Conservation (phyloP, 2,797 vertebrate genomes). For the Acanthurus tractus region DNA sequence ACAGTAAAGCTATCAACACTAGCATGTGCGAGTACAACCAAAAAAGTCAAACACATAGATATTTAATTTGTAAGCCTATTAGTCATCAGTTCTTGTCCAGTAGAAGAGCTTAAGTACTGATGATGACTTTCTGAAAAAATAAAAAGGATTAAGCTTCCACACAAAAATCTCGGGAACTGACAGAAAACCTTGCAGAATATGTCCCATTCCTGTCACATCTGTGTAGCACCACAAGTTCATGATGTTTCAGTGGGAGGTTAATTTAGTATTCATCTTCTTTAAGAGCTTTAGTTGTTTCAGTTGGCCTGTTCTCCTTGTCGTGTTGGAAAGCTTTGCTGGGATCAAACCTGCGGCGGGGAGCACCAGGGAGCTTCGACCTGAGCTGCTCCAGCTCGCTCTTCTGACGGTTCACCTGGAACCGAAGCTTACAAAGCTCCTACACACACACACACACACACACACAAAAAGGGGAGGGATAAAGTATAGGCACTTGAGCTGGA, state of each 20-base stretch:
- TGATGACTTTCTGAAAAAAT: slow-evolving; percentile 68
- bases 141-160: slow-evolving; percentile 35
- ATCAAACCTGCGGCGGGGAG: slow-evolving; percentile 85
- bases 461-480: background rate
- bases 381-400: slow-evolving; percentile 87
- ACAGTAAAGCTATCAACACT: slow-evolving; percentile 2
- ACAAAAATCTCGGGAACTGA: background rate
- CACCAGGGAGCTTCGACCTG: slow-evolving; percentile 72
- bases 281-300: slow-evolving; percentile 78
- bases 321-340: slow-evolving; percentile 93
- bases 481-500: background rate
- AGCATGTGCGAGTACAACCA: background rate
- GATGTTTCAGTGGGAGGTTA: background rate
- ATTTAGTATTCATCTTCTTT: slow-evolving; percentile 86
- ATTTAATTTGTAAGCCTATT: background rate
- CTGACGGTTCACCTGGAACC: slow-evolving; percentile 84
- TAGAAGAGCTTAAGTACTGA: slow-evolving; percentile 38
- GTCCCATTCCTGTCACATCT: background rate
- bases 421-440: slow-evolving; percentile 91
- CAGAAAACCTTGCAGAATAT: background rate
- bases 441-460: slow-evolving; percentile 15
- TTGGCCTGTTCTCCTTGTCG: slow-evolving; percentile 91
- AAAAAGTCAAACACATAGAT: background rate
- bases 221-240: background rate
- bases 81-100: slow-evolving; percentile 14